Base-by-base conservation (phyloP, 2,888 invertebrate genomes). In the Netelia virgata region DNA sequence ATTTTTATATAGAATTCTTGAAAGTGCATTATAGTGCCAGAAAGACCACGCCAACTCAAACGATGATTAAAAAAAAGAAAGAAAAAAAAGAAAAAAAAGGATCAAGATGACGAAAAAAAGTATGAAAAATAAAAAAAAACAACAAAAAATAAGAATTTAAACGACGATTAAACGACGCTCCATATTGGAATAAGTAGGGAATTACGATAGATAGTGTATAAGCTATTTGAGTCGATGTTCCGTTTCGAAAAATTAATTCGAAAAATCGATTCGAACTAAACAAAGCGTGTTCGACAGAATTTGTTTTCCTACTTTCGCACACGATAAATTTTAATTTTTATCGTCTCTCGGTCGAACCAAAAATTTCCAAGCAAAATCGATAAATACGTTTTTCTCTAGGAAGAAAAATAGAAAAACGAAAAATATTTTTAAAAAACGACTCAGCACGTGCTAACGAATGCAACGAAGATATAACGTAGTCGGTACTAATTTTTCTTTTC, bases 1-100 rank as follows among this genome's bases (percentile, higher is more conserved):
- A 93, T 93, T 93, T 93, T 93, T 93, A 92, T 93, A 93, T 90
- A 92, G 91, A 92, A 91, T 90, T 92, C 92, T 91, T 90, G 91
- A 92, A 92, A 92, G 91, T 93, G 91, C 91, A 93, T 92, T 91
- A 90, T 90, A 91, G 91, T 91, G 90, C 91, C 92, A 90, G 92
- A 87, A 89, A 90, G 89, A 92, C 89, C 88, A 91, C 86, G 69
- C 72, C 86, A 88, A 89, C 89, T 90, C 89, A 89, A 88, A 89
- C 86, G 74, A 81, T 76, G 43, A 83, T 72, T 57, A 50, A 72
- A 83, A 75, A 63, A 82, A 79, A 50, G 69, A 83, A 75, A 63
- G 82, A 79, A 80, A 77, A 23, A 57, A 53, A 53, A 50, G 78
- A 77, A 23, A 53, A 53, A 53, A 50, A 81, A 69, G 85, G 88